These are phyloP conservation scores for Phrynocephalus forsythii DNA, from an alignment of 2,797 vertebrate genomes.

Conservation along the genomic window DNA sequence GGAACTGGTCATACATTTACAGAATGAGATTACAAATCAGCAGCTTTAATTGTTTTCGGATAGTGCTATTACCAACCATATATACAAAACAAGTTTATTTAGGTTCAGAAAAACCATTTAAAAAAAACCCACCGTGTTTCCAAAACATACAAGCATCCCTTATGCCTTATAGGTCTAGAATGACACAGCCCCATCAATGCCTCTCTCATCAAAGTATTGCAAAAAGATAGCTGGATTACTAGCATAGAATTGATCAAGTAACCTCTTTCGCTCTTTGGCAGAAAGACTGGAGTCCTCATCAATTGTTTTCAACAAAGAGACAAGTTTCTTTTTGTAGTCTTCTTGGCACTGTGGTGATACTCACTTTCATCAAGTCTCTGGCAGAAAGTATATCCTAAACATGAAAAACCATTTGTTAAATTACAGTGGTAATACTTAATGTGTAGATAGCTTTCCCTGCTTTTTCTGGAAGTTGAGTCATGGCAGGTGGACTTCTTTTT, in stretches of 20 bases:
- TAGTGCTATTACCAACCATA: conserved; percentile 5
- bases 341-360: conserved; percentile 81
- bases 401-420: conserved; percentile 41
- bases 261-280: conserved; percentile 88
- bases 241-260: conserved; percentile 92
- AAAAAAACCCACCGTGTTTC: conserved; percentile 67
- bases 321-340: conserved; percentile 89
- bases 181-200: conserved; percentile 80
- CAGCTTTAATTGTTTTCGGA: conserved; percentile 17
- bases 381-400: conserved; percentile 87
- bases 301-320: conserved; percentile 87
- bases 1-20: neutral
- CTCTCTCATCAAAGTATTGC: conserved; percentile 92
- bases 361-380: conserved; percentile 81
- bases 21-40: neutral
- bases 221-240: conserved; percentile 92
- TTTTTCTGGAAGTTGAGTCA: no score
- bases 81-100: conserved; percentile 76
- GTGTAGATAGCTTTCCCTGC: no score
- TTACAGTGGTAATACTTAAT: neutral
- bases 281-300: conserved; percentile 90
- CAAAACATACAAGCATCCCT: conserved; percentile 49
- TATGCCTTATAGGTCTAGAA: conserved; percentile 44
- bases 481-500: no score
- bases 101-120: conserved; percentile 60